Evolutionary conservation across 1,140 invertebrate genomes (phyloP).

Genomic region (Hormaphis cornu): DNA sequence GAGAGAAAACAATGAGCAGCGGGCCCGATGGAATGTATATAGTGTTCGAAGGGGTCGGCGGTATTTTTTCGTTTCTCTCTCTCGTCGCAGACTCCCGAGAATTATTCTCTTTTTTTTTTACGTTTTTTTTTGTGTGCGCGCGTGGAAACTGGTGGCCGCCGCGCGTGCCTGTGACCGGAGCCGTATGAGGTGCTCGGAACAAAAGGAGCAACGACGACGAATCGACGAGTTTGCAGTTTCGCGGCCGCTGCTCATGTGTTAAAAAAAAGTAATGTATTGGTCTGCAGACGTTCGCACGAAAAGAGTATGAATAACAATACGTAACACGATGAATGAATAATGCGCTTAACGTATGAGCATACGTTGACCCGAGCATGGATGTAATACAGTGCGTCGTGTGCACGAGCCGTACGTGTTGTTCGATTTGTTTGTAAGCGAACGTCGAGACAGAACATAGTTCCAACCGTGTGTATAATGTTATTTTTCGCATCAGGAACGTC

Average conservation of each 20-base stretch:
- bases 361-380: too few species aligned
- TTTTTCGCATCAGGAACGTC: too few species aligned
- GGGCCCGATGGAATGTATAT: slow-evolving; percentile 22
- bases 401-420: too few species aligned
- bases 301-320: background rate
- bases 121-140: background rate
- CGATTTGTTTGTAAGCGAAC: too few species aligned
- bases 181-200: too few species aligned
- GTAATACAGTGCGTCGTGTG: too few species aligned
- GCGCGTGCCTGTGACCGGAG: too few species aligned
- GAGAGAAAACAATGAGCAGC: slow-evolving; percentile 30
- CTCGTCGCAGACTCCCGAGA: background rate
- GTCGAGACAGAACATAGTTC: too few species aligned
- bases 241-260: too few species aligned
- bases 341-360: too few species aligned
- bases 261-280: too few species aligned
- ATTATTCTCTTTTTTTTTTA: background rate
- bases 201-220: slow-evolving; percentile 11
- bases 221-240: slow-evolving; percentile 12
- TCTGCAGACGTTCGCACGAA: background rate
- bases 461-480: too few species aligned
- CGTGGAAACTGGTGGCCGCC: slow-evolving; percentile 9
- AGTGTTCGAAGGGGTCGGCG: slow-evolving; percentile 29
- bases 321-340: background rate
- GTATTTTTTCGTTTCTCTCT: background rate